Percentiles rank a stretch among this genome's conserved stretches.
phyloP scores from a whole-genome alignment of 2,888 invertebrate genomes.

The Criorhina ranunculi region DNA sequence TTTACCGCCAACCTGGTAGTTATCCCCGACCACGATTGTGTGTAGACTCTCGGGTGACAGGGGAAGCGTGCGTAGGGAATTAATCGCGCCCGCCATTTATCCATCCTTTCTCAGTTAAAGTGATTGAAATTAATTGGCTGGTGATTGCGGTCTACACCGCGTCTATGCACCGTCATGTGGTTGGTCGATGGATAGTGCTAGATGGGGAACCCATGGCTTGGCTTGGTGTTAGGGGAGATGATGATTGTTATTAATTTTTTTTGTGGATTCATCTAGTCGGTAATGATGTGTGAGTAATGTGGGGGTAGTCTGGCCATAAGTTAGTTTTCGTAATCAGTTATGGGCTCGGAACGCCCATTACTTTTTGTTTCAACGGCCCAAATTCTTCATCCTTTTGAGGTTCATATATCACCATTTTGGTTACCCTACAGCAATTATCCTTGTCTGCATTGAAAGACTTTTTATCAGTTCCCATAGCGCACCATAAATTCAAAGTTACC shows the following conservation, averaged over 20 bases:
- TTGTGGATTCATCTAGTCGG: conserved; percentile 7
- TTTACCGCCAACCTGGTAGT: conserved; percentile 62
- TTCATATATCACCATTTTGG: too few species aligned
- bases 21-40: conserved; percentile 38
- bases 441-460: not conserved
- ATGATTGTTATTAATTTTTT: conserved; percentile 42
- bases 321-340: not conserved
- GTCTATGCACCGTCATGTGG: conserved; percentile 42
- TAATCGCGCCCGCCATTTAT: conserved; percentile 57
- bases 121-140: conserved; percentile 72
- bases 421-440: not conserved
- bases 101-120: conserved; percentile 50
- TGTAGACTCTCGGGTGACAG: conserved; percentile 25
- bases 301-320: not conserved
- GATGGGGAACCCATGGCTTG: conserved; percentile 1
- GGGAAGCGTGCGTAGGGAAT: conserved; percentile 60
- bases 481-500: conserved; percentile 2
- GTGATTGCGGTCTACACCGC: conserved; percentile 60
- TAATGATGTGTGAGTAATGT: conserved; percentile 24
- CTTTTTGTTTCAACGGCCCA: too few species aligned
- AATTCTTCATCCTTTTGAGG: too few species aligned
- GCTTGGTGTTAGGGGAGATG: conserved; percentile 8
- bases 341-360: too few species aligned
- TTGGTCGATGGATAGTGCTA: too few species aligned
- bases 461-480: conserved; percentile 12